Evolutionary conservation across 1,140 invertebrate species (phyloP).

Genomic region (Lepidurus packardi): DNA sequence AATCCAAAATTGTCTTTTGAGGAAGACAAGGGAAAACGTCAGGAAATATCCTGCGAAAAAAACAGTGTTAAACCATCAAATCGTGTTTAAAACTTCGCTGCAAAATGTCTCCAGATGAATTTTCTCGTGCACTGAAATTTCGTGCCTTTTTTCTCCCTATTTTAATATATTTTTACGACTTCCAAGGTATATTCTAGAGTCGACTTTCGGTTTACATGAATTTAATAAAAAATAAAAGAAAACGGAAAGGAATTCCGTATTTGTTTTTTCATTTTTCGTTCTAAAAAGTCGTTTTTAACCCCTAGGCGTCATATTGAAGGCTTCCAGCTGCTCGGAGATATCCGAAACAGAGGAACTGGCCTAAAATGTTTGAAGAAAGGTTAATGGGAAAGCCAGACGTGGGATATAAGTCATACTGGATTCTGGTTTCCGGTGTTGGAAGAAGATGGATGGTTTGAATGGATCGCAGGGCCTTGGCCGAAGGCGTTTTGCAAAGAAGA

Average conservation of each 20-base stretch:
- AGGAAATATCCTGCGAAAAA: neutral
- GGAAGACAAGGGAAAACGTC: neutral
- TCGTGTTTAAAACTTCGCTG: neutral
- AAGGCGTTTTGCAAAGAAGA: constrained; percentile 57
- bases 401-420: neutral
- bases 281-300: neutral
- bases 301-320: neutral
- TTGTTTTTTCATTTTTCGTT: neutral
- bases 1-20: neutral
- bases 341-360: constrained; percentile 10
- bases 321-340: neutral
- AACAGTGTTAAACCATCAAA: neutral
- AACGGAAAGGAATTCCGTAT: neutral
- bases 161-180: constrained; percentile 1
- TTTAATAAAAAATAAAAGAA: neutral
- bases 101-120: neutral
- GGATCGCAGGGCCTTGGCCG: constrained; percentile 48
- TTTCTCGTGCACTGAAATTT: neutral
- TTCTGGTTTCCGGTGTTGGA: neutral
- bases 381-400: neutral
- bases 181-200: neutral
- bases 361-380: neutral
- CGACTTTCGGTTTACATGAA: neutral
- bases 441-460: neutral
- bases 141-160: neutral